Evolutionary conservation across 2,888 invertebrate species (phyloP).

Genomic region (Achlya flavicornis): DNA sequence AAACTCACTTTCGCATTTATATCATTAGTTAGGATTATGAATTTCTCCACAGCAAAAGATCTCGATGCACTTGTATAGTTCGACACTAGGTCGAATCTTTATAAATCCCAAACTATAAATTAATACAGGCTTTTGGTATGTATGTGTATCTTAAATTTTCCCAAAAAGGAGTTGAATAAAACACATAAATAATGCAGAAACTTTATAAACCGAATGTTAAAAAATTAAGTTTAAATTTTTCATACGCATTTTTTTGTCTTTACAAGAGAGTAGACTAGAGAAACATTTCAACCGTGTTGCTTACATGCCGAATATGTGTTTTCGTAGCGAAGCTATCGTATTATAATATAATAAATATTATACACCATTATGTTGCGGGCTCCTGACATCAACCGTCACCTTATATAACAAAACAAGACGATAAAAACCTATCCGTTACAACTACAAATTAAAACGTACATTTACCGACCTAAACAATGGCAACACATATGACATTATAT

Average conservation of each 20-base stretch:
- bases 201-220: constrained; percentile 80
- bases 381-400: constrained; percentile 46
- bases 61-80: no score
- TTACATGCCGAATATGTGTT: constrained; percentile 61
- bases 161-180: constrained; percentile 47
- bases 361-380: constrained; percentile 22
- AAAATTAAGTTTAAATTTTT: constrained; percentile 76
- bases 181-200: constrained; percentile 67
- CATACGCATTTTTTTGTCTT: constrained; percentile 76
- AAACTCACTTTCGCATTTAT: no score
- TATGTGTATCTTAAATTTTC: not conserved
- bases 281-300: constrained; percentile 75
- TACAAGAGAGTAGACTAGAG: constrained; percentile 83
- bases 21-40: no score
- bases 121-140: no score
- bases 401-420: constrained; percentile 58
- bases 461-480: constrained; percentile 76
- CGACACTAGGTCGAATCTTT: no score
- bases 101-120: no score
- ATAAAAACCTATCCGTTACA: constrained; percentile 61
- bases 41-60: no score
- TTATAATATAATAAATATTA: constrained; percentile 39
- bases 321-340: constrained; percentile 65
- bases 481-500: constrained; percentile 73
- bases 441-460: constrained; percentile 48